Conservation (phyloP, 2,797 vertebrate species). For the Leuciscus waleckii region DNA sequence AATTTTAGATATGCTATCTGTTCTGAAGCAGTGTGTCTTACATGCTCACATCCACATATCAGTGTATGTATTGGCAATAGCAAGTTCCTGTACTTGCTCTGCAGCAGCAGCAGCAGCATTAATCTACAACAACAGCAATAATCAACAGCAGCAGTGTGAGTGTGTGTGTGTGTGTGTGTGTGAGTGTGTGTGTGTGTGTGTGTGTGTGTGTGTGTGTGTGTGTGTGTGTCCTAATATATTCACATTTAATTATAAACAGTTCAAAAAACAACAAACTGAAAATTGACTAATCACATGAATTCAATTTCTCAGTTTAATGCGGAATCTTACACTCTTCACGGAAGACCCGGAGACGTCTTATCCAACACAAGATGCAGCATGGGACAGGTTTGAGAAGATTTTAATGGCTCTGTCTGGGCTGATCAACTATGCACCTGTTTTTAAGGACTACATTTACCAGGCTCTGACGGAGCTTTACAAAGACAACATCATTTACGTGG, state of each 20-base stretch:
- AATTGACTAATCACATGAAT: neutral
- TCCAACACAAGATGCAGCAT: conserved; percentile 79
- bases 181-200: neutral
- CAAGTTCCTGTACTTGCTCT: too few relatives aligned
- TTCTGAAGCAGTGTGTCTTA: neutral
- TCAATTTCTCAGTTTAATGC: conserved; percentile 79
- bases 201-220: neutral
- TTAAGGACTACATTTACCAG: conserved; percentile 85
- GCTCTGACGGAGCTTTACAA: conserved; percentile 83
- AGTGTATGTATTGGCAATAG: too few relatives aligned
- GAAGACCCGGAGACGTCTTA: conserved; percentile 84
- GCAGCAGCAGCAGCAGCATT: too few relatives aligned
- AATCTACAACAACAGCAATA: too few relatives aligned
- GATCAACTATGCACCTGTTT: conserved; percentile 86
- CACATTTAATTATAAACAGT: neutral
- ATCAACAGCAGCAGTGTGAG: neutral
- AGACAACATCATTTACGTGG: conserved; percentile 89
- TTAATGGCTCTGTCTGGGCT: conserved; percentile 82
- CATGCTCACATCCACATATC: neutral
- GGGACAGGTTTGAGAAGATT: conserved; percentile 85
- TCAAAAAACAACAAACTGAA: neutral
- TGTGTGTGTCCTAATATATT: neutral
- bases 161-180: neutral
- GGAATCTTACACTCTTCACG: conserved; percentile 86
- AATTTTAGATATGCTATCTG: neutral